Evolutionary conservation across 64 coral and sea anemone species (phyloP), one percentile per base, ranked within the genome.

Genomic region (Cladopsammia gracilis): DNA sequence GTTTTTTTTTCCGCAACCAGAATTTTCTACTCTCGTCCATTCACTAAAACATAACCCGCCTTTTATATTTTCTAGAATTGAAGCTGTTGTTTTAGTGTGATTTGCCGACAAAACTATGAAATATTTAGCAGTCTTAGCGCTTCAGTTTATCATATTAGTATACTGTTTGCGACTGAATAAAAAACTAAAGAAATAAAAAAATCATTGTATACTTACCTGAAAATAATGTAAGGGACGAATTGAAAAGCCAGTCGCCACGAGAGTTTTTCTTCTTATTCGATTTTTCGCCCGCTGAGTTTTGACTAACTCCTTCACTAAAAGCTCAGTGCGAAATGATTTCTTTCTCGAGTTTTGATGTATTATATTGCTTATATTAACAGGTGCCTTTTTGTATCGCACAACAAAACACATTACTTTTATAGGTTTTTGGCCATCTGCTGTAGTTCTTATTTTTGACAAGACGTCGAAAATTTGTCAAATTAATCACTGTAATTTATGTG

Each of bases 401-500:
- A 66, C 46, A 84, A 83, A 84, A 68, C 12, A 12, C 44, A 50
- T 49, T 66, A 84, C 61, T 24, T 48, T 49, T 49, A 64, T 64
- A 50, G 46, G 44, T 50, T 53, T 50, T 3, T 22, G 53, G 9
- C 80, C 61, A 84, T 84, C 61, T 84, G 80, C 45, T n/a, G 16
- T 11, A 7, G 18, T 50, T 64, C 20, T 16, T 15, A 49, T 84
- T 12, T 48, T 67, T 24, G 44, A 50, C 60, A 67, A 84, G 60
- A 67, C 12, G 60, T 50, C 45, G 13, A 45, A 64, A 67, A 45
- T 18, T 82, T 84, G 80, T 68, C 80, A 84, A 84, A 84, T 84
- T 48, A 82, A 83, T 44, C 8, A 46, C 16, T 65, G 60, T 48
- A 48, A 65, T 64, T 83, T 83, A 34, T 34, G 18, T n/a, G 18